Base-by-base conservation (phyloP, 2,797 vertebrate species). In the Echeneis naucrates region DNA sequence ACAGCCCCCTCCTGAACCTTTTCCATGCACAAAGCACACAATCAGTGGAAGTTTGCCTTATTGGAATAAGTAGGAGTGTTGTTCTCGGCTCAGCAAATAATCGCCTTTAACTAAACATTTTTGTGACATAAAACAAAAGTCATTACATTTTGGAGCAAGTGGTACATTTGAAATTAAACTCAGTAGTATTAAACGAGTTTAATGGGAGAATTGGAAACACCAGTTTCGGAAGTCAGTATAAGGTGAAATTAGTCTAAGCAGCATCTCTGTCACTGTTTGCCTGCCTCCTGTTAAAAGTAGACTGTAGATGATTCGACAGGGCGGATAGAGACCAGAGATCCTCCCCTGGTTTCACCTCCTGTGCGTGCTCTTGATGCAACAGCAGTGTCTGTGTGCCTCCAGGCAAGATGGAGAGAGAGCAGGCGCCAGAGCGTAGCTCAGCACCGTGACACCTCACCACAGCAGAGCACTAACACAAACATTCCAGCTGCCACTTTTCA, bases 401-500 rank as follows among this genome's bases (percentile, higher is more conserved):
- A 54, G 84, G 81, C 70, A 76, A 81, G 80, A 72, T 80, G 77
- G 72, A 81, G 82, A 75, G 77, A 69, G 85, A 88, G 82, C 86
- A 83, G 91, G 87, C 88, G 83, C 92, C 91, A 85, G 74, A 84
- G 83, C 86, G 78, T 23, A 71, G 70, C 80, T 80, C 77, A 66
- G 84, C 62, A 84, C 86, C 17, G 74, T 86, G 85, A 89, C 90
- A 88, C 86, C 88, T 86, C 76, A 76, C 88, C 93, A 84, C 91
- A 88, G 87, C 75, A 70, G 38, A 87, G 86, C 83, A 89, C 75
- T 83, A 88, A 93, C 75, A 87, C 81, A 92, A 91, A 90, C 88
- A 88, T 89, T 85, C 85, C 91, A 89, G 86, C 88, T 87, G 88
- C 82, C 83, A 86, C 85, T 89, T 85, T 82, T 88, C 83, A 85